phyloP scores from a whole-genome alignment of 30 jellyfish, hydroid and myxozoan species.

The Pseudorhiza aurosa region DNA sequence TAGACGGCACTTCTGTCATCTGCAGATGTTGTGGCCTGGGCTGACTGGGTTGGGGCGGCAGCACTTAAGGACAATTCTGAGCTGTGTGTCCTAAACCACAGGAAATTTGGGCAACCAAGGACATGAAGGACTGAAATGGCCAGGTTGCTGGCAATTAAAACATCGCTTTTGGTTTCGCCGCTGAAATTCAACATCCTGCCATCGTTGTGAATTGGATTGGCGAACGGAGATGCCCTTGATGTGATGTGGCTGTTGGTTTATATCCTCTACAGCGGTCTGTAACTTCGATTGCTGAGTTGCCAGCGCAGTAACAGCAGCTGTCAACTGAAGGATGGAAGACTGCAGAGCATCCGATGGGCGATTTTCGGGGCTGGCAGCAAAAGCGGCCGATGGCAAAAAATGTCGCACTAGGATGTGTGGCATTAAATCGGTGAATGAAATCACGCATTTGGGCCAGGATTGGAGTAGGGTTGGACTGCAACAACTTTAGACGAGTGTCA shows the following conservation, averaged over 20 bases:
- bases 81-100: background rate
- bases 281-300: conserved; percentile 5
- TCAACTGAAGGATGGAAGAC: background rate
- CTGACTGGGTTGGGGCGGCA: background rate
- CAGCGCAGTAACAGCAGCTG: conserved; percentile 32
- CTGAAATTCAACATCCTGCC: conserved; percentile 2
- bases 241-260: background rate
- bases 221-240: background rate
- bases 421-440: background rate
- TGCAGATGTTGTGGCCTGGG: background rate
- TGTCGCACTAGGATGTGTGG: conserved; percentile 6
- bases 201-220: background rate
- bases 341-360: background rate
- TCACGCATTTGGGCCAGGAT: background rate
- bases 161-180: background rate
- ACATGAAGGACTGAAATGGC: too few species aligned
- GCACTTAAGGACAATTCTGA: background rate
- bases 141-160: too few species aligned
- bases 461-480: conserved; percentile 38
- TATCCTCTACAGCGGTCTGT: conserved; percentile 10
- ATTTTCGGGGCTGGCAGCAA: background rate
- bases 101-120: background rate
- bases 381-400: background rate
- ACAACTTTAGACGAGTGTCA: background rate
- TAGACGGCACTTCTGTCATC: background rate